Evolutionary conservation across 2,888 invertebrate species (phyloP), one percentile per base, ranked within the genome.

Genomic region (Neoascia interrupta): DNA sequence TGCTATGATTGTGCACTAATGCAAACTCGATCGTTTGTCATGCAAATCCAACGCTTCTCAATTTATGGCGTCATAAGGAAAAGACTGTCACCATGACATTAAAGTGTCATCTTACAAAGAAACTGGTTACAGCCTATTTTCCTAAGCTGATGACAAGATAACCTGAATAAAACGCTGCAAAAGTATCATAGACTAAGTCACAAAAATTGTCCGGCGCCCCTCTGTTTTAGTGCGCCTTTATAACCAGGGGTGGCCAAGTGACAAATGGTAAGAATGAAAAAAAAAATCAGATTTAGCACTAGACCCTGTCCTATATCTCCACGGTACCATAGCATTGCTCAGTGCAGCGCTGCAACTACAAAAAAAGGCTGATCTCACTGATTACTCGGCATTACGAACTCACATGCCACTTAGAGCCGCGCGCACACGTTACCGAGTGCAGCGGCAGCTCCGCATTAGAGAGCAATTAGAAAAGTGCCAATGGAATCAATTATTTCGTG

Each of bases 391-490:
- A 63, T 51, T 56, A 72, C 36, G 60, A 47, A 58, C 64, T 63
- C 80, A 47, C 68, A 69, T 81, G 80, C 69, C 70, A 56, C 61
- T 53, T 28, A 49, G 34, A 21, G 64, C 51, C 28, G 61, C 15
- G 41, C 51, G 28, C 11, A 18, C 19, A 43, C 61, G 31, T 18
- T 16, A 56, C 23, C 23, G 8, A 47, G 37, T 51, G 54, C 43
- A 60, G 37, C 43, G 39, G 45, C 64, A 54, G 21, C n/a, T n/a
- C n/a, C n/a, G n/a, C 51, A 75, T 75, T 72, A 72, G 72, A 72
- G 53, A 16, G 76, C 72, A 79, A 79, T 79, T 79, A 79, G 76
- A 79, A 79, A 79, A 79, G 72, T 66, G 76, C 72, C 76, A 79
- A 79, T 79, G 76, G 66, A 79, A 79, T 79, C 76, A 72, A 79